These are phyloP conservation scores for Cavia porcellus DNA, from an alignment of 2,113 vertebrate species.

Conservation along the genomic window DNA sequence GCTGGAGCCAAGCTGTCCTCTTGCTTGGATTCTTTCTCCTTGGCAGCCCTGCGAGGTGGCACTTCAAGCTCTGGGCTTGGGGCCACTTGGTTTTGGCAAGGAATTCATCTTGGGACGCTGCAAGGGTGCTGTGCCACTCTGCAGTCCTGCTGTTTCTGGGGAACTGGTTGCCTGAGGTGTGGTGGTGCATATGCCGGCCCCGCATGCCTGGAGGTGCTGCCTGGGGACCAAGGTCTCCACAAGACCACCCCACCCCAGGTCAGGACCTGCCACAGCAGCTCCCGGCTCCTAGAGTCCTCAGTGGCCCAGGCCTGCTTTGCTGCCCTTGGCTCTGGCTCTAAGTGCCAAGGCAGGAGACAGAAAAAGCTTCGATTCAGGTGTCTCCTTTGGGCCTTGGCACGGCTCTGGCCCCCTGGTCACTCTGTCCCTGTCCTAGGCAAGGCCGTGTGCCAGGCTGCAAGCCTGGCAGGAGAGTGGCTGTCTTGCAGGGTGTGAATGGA, in stretches of 20 bases:
- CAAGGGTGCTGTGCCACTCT: not conserved
- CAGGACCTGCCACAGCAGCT: not conserved
- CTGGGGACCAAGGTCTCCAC: not conserved
- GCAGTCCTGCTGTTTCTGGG: fast-evolving
- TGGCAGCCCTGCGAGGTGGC: not conserved
- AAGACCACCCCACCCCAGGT: not conserved
- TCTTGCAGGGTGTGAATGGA: not conserved
- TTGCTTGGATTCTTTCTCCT: not conserved
- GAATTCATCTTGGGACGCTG: not conserved
- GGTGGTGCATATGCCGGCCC: not conserved
- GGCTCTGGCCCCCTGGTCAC: not conserved
- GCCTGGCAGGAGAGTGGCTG: not conserved
- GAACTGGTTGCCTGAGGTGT: not conserved
- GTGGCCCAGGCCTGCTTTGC: not conserved
- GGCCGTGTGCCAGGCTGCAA: not conserved
- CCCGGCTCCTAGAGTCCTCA: not conserved
- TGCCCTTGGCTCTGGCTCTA: not conserved
- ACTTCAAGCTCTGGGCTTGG: not conserved
- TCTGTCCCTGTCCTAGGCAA: not conserved
- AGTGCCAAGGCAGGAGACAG: not conserved
- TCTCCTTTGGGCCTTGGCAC: not conserved
- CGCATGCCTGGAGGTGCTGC: not conserved
- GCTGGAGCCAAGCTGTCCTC: not conserved
- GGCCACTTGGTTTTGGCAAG: not conserved
- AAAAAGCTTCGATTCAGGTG: not conserved